phyloP scores from a whole-genome alignment of 53 echinoderm and acorn worm species.

The Luidia sarsii region DNA sequence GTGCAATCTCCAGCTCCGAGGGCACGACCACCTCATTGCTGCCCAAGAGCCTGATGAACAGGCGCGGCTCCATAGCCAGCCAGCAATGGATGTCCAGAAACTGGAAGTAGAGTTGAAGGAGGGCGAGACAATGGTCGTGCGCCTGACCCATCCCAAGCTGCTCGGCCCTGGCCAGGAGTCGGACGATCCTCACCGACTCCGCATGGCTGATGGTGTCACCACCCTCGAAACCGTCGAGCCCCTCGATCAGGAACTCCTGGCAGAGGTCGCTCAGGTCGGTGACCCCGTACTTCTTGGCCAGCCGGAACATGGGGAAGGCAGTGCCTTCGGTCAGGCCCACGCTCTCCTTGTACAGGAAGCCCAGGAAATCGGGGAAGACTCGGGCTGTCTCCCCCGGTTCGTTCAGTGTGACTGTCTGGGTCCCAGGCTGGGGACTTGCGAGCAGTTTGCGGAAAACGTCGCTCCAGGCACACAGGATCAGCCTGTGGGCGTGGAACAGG shows the following conservation, averaged over 20 bases:
- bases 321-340: conserved; percentile 59
- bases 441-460: conserved; percentile 77
- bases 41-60: conserved; percentile 26
- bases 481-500: conserved; percentile 68
- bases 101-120: conserved; percentile 8
- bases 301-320: conserved; percentile 55
- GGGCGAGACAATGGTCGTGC: conserved; percentile 14
- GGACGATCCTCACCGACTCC: neutral
- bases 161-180: conserved; percentile 13
- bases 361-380: conserved; percentile 71
- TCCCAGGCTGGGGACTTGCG: too few species aligned
- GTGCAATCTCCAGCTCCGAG: neutral
- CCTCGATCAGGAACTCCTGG: conserved; percentile 45
- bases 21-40: conserved; percentile 15
- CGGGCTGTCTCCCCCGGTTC: conserved; percentile 20
- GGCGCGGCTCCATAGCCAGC: neutral
- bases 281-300: conserved; percentile 89
- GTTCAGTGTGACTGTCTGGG: conserved; percentile 2
- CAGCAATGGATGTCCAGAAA: neutral
- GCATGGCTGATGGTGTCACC: too few species aligned
- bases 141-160: conserved; percentile 2
- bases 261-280: conserved; percentile 65
- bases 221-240: neutral
- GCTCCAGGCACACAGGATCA: conserved; percentile 76
- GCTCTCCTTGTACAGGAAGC: conserved; percentile 72